Evolutionary conservation across 2,888 invertebrate genomes (phyloP).

Genomic region (Gibbula magus): DNA sequence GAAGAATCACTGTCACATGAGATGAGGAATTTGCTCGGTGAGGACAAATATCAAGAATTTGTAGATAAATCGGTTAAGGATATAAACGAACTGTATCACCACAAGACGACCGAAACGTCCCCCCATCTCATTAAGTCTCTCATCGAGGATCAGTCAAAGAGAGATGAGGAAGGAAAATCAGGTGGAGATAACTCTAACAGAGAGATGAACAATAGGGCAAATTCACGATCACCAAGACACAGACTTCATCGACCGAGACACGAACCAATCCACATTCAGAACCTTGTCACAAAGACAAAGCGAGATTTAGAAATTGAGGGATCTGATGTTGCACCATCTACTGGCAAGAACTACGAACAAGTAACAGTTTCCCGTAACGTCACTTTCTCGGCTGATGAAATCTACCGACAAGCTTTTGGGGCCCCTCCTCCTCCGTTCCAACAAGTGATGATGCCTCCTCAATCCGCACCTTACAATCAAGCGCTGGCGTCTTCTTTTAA

Average conservation of each 20-base stretch:
- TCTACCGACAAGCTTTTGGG: constrained; percentile 64
- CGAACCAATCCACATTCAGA: constrained; percentile 41
- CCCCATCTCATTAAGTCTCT: constrained; percentile 22
- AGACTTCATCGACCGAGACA: constrained; percentile 52
- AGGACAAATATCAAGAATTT: constrained; percentile 58
- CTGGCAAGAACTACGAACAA: constrained; percentile 58
- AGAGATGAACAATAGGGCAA: constrained; percentile 15
- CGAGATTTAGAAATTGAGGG: constrained; percentile 35
- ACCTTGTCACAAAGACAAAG: constrained; percentile 32
- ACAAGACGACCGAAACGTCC: constrained; percentile 19
- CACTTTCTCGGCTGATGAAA: constrained; percentile 66
- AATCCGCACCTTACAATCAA: background rate
- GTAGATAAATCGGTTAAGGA: constrained; percentile 54
- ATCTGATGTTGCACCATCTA: background rate
- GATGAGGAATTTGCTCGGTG: constrained; percentile 46
- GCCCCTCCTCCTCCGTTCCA: constrained; percentile 2
- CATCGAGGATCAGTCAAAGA: constrained; percentile 29
- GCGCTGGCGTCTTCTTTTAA: too few relatives aligned
- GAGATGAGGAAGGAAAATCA: constrained; percentile 40
- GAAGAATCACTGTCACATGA: constrained; percentile 17
- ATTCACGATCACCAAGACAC: constrained; percentile 32
- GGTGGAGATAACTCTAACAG: constrained; percentile 32
- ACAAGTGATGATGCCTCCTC: background rate
- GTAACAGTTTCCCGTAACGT: constrained; percentile 56
- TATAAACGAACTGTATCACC: constrained; percentile 49